Evolutionary conservation across 2,888 invertebrate species (phyloP), one percentile per base, ranked within the genome.

Genomic region (Dryadula phaetusa): DNA sequence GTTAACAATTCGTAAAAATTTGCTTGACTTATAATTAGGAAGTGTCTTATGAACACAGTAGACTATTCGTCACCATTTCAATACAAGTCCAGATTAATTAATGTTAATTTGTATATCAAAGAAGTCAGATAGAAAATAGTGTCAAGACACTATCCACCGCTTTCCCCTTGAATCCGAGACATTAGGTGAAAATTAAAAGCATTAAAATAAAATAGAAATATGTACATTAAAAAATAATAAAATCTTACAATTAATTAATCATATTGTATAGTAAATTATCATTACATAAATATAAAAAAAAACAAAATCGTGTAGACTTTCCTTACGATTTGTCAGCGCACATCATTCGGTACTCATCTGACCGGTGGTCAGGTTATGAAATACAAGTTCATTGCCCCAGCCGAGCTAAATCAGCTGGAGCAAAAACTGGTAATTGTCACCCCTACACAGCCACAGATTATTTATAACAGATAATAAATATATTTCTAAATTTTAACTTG

Each of bases 341-440:
- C 47, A n/a, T 64, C 47, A 46, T 49, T 58, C 18, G 47, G 46
- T 8, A 25, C 20, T 53, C 53, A 58, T 25, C 64, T 58, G 56
- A n/a, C 18, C 56, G 42, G 20, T 53, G 52, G 53, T 42, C 64
- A 56, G 40, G 49, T 64, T 64, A 64, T 49, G 49, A 58, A 58
- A 58, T 47, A 28, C 64, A 61, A 58, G 64, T 64, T 70, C 70
- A 65, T 67, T 62, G 70, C 62, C 56, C 70, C 28, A 58, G 60
- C 49, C 64, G 58, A 65, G 58, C 46, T 62, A 28, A 64, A 67
- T 67, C 67, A 56, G 58, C 28, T 52, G 20, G 20, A 40, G 67
- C 70, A 67, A 67, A 70, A 70, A 70, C 62, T 60, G 42, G 56
- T 40, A 34, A 67, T 62, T 64, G 64, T 64, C 67, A 44, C 42